Conservation (phyloP, 2,797 vertebrate species). For the Sebastes hubbsi region DNA sequence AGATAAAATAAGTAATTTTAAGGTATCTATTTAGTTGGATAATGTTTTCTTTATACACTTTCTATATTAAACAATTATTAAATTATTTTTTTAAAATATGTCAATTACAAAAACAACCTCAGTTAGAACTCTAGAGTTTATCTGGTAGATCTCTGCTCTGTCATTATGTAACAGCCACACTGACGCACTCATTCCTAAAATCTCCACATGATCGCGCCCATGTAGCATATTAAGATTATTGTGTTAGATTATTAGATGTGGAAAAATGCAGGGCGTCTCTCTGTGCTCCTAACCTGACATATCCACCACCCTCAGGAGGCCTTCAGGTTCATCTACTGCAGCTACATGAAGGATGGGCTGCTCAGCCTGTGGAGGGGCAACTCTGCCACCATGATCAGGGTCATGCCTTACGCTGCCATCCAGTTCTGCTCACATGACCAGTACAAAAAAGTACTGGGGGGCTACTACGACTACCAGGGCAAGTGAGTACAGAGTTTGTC, state of each 20-base stretch:
- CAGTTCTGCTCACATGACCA: slow-evolving; percentile 97
- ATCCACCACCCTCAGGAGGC: slow-evolving; percentile 85
- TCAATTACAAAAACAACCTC: neutral
- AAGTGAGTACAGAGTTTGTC: slow-evolving; percentile 84
- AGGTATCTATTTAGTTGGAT: neutral
- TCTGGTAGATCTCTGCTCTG: neutral
- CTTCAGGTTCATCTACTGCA: slow-evolving; percentile 90
- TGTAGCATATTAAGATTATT: neutral
- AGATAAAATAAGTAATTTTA: neutral
- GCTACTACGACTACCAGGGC: slow-evolving; percentile 91
- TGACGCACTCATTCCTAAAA: neutral
- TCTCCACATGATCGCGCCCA: too few relatives aligned
- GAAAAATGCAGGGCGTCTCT: neutral
- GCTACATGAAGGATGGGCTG: slow-evolving; percentile 92
- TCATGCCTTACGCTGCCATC: slow-evolving; percentile 96
- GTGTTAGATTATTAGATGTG: neutral
- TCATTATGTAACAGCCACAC: neutral
- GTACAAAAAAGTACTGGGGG: slow-evolving; percentile 91
- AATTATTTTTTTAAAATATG: neutral
- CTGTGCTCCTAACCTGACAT: neutral
- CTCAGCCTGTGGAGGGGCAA: slow-evolving; percentile 96
- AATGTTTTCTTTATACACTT: neutral
- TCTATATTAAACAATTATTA: neutral
- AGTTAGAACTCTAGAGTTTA: neutral
- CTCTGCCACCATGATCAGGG: slow-evolving; percentile 96